phyloP scores from a whole-genome alignment of 2,797 vertebrate genomes.

The Micropoecilia bifurca region DNA sequence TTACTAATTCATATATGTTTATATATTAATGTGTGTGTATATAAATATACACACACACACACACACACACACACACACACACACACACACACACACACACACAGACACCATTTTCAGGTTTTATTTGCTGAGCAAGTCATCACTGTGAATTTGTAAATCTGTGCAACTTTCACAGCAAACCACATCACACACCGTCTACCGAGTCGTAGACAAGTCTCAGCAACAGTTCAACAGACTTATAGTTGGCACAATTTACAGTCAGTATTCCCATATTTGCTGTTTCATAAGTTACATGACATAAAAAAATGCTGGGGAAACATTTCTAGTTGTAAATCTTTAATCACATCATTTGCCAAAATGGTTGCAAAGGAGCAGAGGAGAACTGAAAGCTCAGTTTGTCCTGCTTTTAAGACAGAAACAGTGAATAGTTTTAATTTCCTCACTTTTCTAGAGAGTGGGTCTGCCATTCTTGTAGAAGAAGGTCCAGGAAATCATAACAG shows the following conservation, averaged over 20 bases:
- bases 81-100: too few species aligned
- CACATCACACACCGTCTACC: background rate
- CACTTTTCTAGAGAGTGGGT: constrained; percentile 97
- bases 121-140: background rate
- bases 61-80: background rate
- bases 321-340: background rate
- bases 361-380: too few species aligned
- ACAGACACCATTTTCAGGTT: background rate
- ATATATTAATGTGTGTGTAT: too few species aligned
- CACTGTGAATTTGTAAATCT: background rate
- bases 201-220: background rate
- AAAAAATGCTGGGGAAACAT: background rate
- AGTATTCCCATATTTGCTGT: background rate
- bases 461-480: constrained; percentile 96
- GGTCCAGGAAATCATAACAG: constrained; percentile 96
- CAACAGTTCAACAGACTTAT: background rate
- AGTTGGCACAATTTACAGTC: background rate
- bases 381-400: background rate
- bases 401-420: background rate
- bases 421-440: constrained; percentile 20
- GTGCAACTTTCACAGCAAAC: background rate
- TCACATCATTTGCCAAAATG: background rate
- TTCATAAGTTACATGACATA: background rate
- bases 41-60: too few species aligned
- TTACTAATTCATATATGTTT: background rate